These are phyloP conservation scores for Mionectes macconnelli DNA, from an alignment of 2,113 vertebrate genomes.

Conservation along the genomic window DNA sequence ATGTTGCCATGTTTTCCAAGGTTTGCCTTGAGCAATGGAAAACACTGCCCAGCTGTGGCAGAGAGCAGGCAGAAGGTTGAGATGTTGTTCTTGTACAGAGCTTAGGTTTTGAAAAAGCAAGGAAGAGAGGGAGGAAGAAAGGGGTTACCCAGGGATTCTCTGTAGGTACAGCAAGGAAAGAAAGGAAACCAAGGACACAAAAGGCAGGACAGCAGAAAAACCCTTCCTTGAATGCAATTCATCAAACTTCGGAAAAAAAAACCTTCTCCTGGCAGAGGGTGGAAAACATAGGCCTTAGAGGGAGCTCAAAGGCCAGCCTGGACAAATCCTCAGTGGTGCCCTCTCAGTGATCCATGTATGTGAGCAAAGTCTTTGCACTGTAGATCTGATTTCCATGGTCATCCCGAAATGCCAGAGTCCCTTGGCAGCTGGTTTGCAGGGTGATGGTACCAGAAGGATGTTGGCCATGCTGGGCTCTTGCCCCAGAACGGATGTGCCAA, in stretches of 20 bases:
- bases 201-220: not conserved
- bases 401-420: not conserved
- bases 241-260: not conserved
- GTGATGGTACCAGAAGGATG: not conserved
- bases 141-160: not conserved
- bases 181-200: not conserved
- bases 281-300: not conserved
- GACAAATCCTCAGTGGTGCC: not conserved
- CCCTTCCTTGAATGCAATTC: not conserved
- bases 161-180: not conserved
- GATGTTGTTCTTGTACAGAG: not conserved
- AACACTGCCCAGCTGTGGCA: not conserved
- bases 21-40: not conserved
- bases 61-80: not conserved
- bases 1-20: not conserved
- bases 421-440: not conserved
- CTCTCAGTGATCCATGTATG: rapidly evolving
- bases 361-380: rapidly evolving
- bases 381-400: not conserved
- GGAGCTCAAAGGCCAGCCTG: not conserved
- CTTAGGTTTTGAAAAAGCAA: not conserved
- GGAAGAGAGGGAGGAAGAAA: not conserved
- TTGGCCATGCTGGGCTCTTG: not conserved
- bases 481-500: not conserved
- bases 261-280: not conserved